Conservation (phyloP, 1,140 invertebrate species). For the Drosophila setifemur region DNA sequence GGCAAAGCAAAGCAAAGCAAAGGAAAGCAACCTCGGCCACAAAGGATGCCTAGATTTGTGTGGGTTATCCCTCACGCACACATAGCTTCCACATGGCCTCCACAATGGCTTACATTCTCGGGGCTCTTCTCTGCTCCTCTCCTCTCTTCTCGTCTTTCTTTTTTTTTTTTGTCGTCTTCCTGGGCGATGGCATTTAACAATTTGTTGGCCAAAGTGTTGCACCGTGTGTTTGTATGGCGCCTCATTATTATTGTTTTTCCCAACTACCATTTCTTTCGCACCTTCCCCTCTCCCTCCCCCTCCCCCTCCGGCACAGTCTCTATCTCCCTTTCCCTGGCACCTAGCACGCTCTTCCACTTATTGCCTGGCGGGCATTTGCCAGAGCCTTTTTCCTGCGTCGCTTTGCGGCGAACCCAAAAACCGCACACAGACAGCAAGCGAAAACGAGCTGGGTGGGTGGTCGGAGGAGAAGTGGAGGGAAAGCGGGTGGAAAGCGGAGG, state of each 20-base stretch:
- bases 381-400: constrained; percentile 64
- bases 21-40: neutral
- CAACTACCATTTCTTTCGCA: constrained; percentile 45
- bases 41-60: constrained; percentile 44
- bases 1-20: constrained; percentile 5
- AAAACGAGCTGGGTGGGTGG: constrained; percentile 16
- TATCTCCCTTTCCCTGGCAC: neutral
- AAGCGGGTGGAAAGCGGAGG: neutral
- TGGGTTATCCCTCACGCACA: neutral
- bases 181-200: constrained; percentile 38
- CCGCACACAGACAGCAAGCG: constrained; percentile 55
- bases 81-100: constrained; percentile 11
- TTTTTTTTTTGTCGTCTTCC: neutral
- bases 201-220: constrained; percentile 64
- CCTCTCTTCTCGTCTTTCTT: too few relatives aligned
- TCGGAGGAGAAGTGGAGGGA: neutral
- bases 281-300: neutral
- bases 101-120: neutral
- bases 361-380: constrained; percentile 57
- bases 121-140: too few relatives aligned
- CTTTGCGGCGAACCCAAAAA: constrained; percentile 64
- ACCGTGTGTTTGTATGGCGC: constrained; percentile 64
- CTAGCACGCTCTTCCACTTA: constrained; percentile 51
- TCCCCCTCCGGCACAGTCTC: neutral
- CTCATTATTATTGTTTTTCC: constrained; percentile 70